A percentile compares a stretch with the other conserved stretches of the same genome.
Conservation (phyloP, 2,888 invertebrate species). For the Pherbina coryleti region DNA sequence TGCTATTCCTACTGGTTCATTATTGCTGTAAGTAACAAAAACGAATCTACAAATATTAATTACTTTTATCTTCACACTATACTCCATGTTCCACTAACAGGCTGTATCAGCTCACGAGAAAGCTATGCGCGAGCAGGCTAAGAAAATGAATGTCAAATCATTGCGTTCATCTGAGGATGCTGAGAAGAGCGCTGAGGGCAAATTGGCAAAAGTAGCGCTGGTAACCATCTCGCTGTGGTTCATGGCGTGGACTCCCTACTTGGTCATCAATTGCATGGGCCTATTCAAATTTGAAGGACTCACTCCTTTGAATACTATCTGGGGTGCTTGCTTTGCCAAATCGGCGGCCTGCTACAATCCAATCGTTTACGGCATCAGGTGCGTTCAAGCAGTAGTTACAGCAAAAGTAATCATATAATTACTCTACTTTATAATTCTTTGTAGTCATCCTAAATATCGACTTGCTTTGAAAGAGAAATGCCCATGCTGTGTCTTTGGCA, state of each 20-base stretch:
- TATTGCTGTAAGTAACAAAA: constrained; percentile 75
- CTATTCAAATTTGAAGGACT: constrained; percentile 81
- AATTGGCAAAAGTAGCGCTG: constrained; percentile 89
- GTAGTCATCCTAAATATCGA: constrained; percentile 75
- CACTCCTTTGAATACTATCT: constrained; percentile 85
- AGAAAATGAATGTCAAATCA: constrained; percentile 94
- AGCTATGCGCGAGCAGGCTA: constrained; percentile 89
- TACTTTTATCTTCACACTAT: background rate
- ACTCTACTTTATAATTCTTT: background rate
- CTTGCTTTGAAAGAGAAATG: constrained; percentile 74
- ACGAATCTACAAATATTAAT: background rate
- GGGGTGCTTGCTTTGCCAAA: constrained; percentile 93
- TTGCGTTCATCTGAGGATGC: constrained; percentile 83
- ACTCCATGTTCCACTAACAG: constrained; percentile 60
- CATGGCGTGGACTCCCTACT: constrained; percentile 92
- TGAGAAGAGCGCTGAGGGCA: constrained; percentile 86
- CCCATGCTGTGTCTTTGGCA: constrained; percentile 72
- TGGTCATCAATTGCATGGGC: constrained; percentile 85
- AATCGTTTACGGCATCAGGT: constrained; percentile 92
- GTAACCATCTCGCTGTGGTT: constrained; percentile 93
- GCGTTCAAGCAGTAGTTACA: constrained; percentile 40
- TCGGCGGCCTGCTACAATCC: constrained; percentile 92
- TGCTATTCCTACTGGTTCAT: constrained; percentile 92
- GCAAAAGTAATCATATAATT: background rate
- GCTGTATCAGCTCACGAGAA: constrained; percentile 89